Base-by-base conservation (phyloP, 2,113 vertebrate species). In the Chascanopsetta lugubris region DNA sequence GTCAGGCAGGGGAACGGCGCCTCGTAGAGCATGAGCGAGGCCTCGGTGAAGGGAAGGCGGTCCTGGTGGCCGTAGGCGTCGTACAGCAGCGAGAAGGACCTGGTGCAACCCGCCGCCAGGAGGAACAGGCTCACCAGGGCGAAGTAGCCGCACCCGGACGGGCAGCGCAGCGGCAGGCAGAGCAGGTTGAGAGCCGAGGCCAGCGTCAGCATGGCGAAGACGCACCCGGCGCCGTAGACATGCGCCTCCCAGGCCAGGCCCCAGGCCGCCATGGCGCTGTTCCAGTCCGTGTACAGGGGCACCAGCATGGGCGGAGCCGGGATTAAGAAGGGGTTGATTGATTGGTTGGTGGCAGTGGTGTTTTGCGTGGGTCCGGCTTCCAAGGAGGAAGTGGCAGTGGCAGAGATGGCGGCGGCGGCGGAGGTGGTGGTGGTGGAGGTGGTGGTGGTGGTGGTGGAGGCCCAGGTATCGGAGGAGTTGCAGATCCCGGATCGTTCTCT, bases 241-340 rank as follows among this genome's bases (percentile, higher is more conserved):
- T 95, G 94, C 0, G 91, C 94, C 51, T 97, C 94, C 95, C 95
- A 97, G 21, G 95, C 95, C 63, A 91, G 43, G n/a, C 95, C 95
- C 95, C 95, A 96, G 4, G 87, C 86, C 4, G 93, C 93, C 86
- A 93, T 90, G 69, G 95, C 95, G 13, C 93, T 92, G 76, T 92
- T 93, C 95, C 95, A 96, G 82, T 95, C 92, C 0, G 94, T 88
- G 75, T 94, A 92, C 73, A 95, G 79, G 1, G 89, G 91, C 66
- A 96, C 89, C 69, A 95, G 85, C 85, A 96, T 92, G 15, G 88
- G 91, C 20, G 82, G 84, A 42, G 84, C 78, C 8, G 87, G 80
- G 29, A 87, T 56, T 69, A 87, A 61, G 40, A 83, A n/a, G 48
- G 85, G 42, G 64, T 11, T 69, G 61, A 61, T 56, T 6, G 92